Percentiles rank a stretch among this genome's conserved stretches.
Evolutionary conservation across 2,113 vertebrate genomes (phyloP).

Genomic region (Damaliscus lunatus): DNA sequence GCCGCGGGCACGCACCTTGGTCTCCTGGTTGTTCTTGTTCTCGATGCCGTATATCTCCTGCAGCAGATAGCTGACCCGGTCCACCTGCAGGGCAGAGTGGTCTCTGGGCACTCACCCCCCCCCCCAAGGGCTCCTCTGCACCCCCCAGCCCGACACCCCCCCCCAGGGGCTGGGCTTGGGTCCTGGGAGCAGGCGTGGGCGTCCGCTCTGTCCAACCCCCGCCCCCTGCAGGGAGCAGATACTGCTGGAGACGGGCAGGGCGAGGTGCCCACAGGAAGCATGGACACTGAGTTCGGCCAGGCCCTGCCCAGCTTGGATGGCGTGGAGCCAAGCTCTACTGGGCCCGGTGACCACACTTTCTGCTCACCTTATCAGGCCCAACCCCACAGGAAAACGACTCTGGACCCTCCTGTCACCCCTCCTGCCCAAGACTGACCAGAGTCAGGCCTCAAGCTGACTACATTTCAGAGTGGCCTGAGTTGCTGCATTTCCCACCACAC

Average conservation of each 20-base stretch:
- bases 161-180: background rate
- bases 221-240: fast-evolving
- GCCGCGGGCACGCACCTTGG: constrained; percentile 85
- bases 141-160: background rate
- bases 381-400: background rate
- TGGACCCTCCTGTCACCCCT: background rate
- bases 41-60: constrained; percentile 99
- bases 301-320: background rate
- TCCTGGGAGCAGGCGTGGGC: background rate
- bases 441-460: background rate
- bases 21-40: constrained; percentile 99
- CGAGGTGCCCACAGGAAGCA: background rate
- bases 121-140: background rate
- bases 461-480: background rate
- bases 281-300: background rate
- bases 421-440: background rate
- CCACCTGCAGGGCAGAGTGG: constrained; percentile 84
- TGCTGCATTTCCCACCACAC: background rate
- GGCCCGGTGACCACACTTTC: background rate
- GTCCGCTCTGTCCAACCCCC: fast-evolving
- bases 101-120: background rate
- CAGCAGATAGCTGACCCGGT: constrained; percentile 97
- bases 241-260: background rate
- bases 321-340: background rate
- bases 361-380: background rate